Percentiles rank a stretch among this genome's conserved stretches.
These are phyloP conservation scores for Ameiurus melas DNA, from an alignment of 2,113 vertebrate species.

Conservation along the genomic window DNA sequence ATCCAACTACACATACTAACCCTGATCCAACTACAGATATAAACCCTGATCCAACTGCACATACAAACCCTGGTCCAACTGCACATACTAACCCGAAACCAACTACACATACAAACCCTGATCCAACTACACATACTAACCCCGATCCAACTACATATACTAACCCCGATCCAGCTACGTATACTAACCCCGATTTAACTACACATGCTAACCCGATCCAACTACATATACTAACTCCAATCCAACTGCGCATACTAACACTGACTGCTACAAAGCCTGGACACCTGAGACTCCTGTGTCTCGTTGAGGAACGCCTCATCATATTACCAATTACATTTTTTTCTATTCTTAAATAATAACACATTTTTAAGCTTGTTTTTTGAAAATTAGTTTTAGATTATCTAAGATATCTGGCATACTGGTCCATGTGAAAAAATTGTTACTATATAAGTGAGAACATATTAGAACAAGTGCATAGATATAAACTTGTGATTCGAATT, in stretches of 20 bases:
- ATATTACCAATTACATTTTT: not conserved
- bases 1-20: not conserved
- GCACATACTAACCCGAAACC: not conserved
- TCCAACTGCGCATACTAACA: not conserved
- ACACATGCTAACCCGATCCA: too few species aligned
- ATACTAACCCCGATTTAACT: not conserved
- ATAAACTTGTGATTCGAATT: too few species aligned
- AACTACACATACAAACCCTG: not conserved
- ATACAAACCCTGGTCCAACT: not conserved
- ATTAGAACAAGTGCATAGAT: too few species aligned
- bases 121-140: not conserved
- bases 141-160: not conserved
- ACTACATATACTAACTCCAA: not conserved
- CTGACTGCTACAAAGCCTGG: not conserved
- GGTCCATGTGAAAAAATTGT: too few species aligned
- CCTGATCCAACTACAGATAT: not conserved
- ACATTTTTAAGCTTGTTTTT: too few species aligned
- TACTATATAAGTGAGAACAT: too few species aligned
- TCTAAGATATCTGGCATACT: too few species aligned
- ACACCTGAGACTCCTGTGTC: too few species aligned
- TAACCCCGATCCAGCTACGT: not conserved
- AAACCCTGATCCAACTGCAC: too few species aligned
- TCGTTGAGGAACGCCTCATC: not conserved
- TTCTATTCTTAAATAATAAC: not conserved
- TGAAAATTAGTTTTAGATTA: too few species aligned